Percentiles rank a stretch among this genome's conserved stretches.
phyloP scores from a whole-genome alignment of 2,113 vertebrate genomes.

The Ceyx cyanopectus region DNA sequence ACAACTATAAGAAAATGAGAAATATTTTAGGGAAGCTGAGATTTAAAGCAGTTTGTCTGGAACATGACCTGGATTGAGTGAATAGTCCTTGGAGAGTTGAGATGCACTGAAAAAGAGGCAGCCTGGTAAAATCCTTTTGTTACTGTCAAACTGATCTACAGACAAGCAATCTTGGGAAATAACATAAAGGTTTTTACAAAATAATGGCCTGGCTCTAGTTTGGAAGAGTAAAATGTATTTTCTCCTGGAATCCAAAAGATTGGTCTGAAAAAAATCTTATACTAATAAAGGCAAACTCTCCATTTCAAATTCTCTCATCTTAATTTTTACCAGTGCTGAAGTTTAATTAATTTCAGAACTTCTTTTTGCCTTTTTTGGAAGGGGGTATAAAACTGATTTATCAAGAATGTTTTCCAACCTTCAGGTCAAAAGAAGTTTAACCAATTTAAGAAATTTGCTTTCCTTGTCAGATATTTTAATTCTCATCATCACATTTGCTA shows the following conservation, averaged over 20 bases:
- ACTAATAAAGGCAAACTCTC: not conserved
- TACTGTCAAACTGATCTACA: not conserved
- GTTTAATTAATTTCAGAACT: not conserved
- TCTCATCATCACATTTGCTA: not conserved
- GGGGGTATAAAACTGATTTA: not conserved
- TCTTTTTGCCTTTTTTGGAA: not conserved
- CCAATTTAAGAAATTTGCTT: not conserved
- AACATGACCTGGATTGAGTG: not conserved
- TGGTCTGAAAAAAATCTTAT: not conserved
- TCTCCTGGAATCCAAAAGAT: not conserved
- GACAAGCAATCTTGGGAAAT: not conserved
- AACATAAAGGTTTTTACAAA: not conserved
- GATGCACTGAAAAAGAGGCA: not conserved
- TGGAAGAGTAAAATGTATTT: not conserved
- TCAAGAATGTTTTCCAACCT: not conserved
- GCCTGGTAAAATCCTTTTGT: not conserved
- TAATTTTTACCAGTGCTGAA: not conserved
- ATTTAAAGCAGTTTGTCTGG: not conserved
- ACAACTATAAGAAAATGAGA: not conserved
- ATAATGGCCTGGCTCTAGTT: not conserved
- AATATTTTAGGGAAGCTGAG: not conserved
- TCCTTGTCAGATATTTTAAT: not conserved
- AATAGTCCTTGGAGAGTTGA: not conserved
- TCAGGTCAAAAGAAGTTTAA: not conserved
- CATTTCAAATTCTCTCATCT: not conserved